phyloP scores from a whole-genome alignment of 2,888 invertebrate species.

The Schizaphis graminum region DNA sequence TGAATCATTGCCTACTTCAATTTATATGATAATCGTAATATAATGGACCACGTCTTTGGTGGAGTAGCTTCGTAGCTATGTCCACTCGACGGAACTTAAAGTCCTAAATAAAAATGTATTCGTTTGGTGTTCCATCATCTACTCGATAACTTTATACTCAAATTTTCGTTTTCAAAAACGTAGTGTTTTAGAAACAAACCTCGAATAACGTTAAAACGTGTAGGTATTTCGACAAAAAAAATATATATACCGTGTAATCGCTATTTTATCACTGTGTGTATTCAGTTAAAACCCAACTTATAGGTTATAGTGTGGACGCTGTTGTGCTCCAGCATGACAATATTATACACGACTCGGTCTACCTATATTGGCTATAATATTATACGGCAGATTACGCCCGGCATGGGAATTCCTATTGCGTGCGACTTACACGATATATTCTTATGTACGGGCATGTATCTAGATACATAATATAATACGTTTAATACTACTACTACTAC shows the following conservation, averaged over 20 bases:
- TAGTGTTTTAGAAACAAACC: background rate
- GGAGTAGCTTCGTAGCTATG: background rate
- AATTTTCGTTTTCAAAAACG: background rate
- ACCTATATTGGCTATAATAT: background rate
- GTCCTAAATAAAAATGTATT: background rate
- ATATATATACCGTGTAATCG: background rate
- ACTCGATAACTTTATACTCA: background rate
- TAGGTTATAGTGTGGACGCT: background rate
- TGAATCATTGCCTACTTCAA: background rate
- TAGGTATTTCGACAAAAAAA: background rate
- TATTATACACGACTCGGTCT: background rate
- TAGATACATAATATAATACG: background rate
- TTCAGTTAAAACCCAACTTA: background rate
- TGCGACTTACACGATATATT: background rate
- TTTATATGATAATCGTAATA: background rate
- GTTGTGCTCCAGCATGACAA: background rate
- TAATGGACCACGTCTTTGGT: background rate
- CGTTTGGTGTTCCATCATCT: background rate
- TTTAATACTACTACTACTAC: background rate
- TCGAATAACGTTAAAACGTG: background rate
- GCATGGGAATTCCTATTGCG: background rate
- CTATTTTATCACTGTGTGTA: background rate
- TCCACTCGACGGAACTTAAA: background rate
- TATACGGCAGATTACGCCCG: constrained; percentile 16
- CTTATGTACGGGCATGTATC: background rate